Percentiles rank a stretch among this genome's conserved stretches.
Evolutionary conservation across 2,797 vertebrate species (phyloP).

Genomic region (Pogonophryne albipinna): DNA sequence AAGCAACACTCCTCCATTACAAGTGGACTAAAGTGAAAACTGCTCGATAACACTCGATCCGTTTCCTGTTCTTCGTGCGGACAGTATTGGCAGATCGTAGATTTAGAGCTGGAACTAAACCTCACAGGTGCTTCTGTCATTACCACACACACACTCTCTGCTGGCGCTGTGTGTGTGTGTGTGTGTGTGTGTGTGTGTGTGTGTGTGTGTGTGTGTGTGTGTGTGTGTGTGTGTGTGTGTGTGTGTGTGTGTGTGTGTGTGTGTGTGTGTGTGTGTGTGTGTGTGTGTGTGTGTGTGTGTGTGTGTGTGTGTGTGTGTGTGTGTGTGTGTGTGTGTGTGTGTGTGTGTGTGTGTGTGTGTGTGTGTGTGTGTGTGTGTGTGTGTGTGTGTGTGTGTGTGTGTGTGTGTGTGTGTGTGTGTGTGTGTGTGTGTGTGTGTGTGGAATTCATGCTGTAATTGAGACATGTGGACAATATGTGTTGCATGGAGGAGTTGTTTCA

Average conservation of each 20-base stretch:
- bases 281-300: conserved; percentile 77
- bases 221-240: no score
- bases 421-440: conserved; percentile 30
- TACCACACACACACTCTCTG: conserved; percentile 25
- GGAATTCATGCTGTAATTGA: conserved; percentile 73
- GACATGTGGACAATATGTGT: conserved; percentile 71
- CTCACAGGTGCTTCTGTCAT: conserved; percentile 70
- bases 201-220: no score
- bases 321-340: conserved; percentile 17
- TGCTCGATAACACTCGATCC: conserved; percentile 40
- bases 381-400: conserved; percentile 80
- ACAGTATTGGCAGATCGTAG: conserved; percentile 39
- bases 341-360: conserved; percentile 74
- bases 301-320: conserved; percentile 20
- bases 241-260: conserved; percentile 66
- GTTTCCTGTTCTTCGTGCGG: conserved; percentile 41
- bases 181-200: no score
- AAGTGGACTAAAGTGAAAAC: conserved; percentile 45
- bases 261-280: conserved; percentile 77
- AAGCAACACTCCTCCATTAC: conserved; percentile 19
- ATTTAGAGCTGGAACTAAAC: conserved; percentile 51
- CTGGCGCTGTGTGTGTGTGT: conserved; percentile 1
- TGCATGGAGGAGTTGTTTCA: conserved; percentile 75
- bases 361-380: conserved; percentile 68
- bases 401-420: conserved; percentile 35